phyloP scores from a whole-genome alignment of 2,113 vertebrate species.

The Bufo bufo region DNA sequence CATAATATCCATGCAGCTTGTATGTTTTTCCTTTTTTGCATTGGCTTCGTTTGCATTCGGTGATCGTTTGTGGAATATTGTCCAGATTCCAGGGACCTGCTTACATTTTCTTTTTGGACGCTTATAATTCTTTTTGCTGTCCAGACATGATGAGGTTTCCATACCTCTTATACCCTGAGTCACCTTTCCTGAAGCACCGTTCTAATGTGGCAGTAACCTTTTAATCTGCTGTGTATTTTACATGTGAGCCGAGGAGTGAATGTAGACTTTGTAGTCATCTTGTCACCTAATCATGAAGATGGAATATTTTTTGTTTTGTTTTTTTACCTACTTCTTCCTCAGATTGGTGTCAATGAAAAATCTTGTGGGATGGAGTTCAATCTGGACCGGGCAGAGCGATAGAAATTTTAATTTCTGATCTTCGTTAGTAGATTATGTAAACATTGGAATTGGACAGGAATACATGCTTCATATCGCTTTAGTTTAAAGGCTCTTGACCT shows the following conservation, averaged over 20 bases:
- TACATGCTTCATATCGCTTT: neutral
- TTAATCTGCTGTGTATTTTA: neutral
- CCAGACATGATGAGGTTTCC: conserved; percentile 29
- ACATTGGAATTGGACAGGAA: neutral
- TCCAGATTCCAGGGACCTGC: conserved; percentile 20
- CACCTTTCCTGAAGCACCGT: neutral
- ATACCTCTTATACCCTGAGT: conserved; percentile 3
- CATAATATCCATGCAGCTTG: neutral
- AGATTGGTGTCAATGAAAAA: neutral
- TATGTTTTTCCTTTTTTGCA: neutral
- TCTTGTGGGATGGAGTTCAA: neutral
- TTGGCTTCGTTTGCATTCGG: too few relatives aligned
- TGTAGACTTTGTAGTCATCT: neutral
- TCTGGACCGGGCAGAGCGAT: neutral
- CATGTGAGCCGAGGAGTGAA: neutral
- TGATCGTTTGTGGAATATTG: conserved; percentile 12
- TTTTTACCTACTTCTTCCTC: neutral
- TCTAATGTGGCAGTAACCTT: conserved; percentile 21
- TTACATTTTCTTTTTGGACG: neutral
- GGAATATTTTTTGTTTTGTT: neutral
- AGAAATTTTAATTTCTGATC: neutral
- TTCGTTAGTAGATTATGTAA: neutral
- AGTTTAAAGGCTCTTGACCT: too few relatives aligned
- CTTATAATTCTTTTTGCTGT: conserved; percentile 32
- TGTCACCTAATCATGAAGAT: neutral